Evolutionary conservation across 2,113 vertebrate genomes (phyloP).

Genomic region (Azemiops feae): DNA sequence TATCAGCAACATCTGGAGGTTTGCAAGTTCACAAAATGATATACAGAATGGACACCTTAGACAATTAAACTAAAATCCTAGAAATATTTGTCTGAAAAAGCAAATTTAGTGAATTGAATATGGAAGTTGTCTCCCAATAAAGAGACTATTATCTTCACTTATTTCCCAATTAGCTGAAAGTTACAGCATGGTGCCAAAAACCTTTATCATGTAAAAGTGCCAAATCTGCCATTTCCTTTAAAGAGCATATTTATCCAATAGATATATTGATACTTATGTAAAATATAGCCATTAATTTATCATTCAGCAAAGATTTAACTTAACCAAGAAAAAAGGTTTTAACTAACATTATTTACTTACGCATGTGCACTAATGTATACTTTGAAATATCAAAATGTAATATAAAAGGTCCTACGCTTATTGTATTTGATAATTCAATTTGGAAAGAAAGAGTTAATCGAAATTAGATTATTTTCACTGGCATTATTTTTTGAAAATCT

Average conservation of each 20-base stretch:
- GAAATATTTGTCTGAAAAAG: neutral
- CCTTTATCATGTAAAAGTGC: neutral
- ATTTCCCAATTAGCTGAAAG: neutral
- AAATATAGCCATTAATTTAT: neutral
- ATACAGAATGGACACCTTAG: too few species aligned
- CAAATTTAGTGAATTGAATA: neutral
- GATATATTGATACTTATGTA: neutral
- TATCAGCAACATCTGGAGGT: neutral
- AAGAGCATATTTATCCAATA: neutral
- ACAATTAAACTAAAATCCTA: too few species aligned
- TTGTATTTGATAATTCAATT: constrained; percentile 13
- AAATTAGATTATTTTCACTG: constrained; percentile 25
- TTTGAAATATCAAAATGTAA: neutral
- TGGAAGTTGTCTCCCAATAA: neutral
- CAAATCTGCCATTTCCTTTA: neutral
- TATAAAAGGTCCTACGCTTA: neutral
- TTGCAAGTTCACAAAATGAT: neutral
- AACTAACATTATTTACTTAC: neutral
- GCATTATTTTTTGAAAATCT: constrained; percentile 45
- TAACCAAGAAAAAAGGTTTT: neutral
- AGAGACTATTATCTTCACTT: neutral
- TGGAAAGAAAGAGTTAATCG: constrained; percentile 44
- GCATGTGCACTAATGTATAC: neutral
- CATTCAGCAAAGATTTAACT: neutral
- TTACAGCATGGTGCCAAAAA: neutral